Evolutionary conservation across 2,113 vertebrate species (phyloP), one percentile per base, ranked within the genome.

Genomic region (Astatotilapia flaviijosephi): DNA sequence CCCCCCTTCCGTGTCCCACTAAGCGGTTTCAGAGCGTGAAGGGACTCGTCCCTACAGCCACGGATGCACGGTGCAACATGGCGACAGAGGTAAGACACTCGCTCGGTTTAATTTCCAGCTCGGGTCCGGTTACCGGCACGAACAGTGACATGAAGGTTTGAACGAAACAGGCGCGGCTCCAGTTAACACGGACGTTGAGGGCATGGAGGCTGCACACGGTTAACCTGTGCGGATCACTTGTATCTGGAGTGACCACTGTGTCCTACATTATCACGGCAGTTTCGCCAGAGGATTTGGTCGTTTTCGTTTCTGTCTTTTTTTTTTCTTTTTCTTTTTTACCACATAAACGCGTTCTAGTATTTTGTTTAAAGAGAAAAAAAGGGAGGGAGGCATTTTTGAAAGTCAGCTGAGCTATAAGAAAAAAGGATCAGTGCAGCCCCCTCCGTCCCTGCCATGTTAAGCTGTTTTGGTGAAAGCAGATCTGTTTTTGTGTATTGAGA

Each of bases 21-120:
- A 93, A 95, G 83, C 92, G 86, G 83, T 93, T 94, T 85, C 60
- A 77, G 93, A 86, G 83, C 88, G 84, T 80, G 91, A 88, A 89
- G 93, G 93, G 93, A 90, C 93, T 91, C 90, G 86, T 88, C 91
- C 87, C 86, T 7, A 82, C 85, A 91, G 90, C 85, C 90, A 92
- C 95, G 93, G 90, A 95, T 95, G 96, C 68, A 45, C 40, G 2
- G 68, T 47, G 95, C 93, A 96, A 96, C 94, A 97, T 97, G 97
- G 97, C 96, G 95, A 97, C 97, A 90, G 97, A 97, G 96, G 97
- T 97, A 94, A 96, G 94, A 51, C 89, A 19, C 21, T 19, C 23
- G 9, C 62, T 62, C 49, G 26, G 9, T 7, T 60, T 47, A 3
- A 37, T 79, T n/a, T 21, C 26, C 6, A 8, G 2, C 28, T 35